Evolutionary conservation across 2,888 invertebrate species (phyloP).

Genomic region (Tetranychus truncatus): DNA sequence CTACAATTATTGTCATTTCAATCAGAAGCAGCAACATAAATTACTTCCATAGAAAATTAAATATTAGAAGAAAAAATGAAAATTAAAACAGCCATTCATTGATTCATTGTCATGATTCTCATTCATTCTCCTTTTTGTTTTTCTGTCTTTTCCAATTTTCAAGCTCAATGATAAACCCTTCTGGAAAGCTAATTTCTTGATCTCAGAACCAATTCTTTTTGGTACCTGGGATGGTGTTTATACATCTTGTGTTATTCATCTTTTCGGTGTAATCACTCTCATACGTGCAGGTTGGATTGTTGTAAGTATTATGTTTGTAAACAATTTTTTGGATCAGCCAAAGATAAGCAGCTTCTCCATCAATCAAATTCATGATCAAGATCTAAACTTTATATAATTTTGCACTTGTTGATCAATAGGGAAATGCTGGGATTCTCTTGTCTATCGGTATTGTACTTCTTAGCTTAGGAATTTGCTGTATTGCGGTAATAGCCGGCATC

Average conservation of each 20-base stretch:
- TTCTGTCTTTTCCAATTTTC: no score
- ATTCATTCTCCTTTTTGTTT: not conserved
- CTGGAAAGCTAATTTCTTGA: conserved; percentile 93
- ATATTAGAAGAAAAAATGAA: not conserved
- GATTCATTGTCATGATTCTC: not conserved
- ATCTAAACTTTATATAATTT: not conserved
- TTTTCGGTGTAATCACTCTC: conserved; percentile 93
- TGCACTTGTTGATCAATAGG: conserved; percentile 30
- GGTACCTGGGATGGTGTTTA: conserved; percentile 97
- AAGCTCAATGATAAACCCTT: conserved; percentile 45
- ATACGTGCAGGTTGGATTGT: conserved; percentile 93
- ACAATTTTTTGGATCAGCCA: conserved; percentile 30
- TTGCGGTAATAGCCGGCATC: conserved; percentile 81
- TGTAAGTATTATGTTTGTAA: conserved; percentile 32
- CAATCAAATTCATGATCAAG: not conserved
- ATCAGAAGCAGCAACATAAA: not conserved
- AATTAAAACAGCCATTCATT: not conserved
- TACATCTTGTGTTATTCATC: conserved; percentile 88
- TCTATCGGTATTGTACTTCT: conserved; percentile 36
- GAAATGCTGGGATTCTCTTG: conserved; percentile 38
- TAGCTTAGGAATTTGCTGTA: conserved; percentile 48
- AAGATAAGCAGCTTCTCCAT: not conserved
- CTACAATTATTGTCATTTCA: not conserved
- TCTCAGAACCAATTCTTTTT: conserved; percentile 83
- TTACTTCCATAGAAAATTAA: not conserved